Base-by-base conservation (phyloP, 2,113 vertebrate genomes). In the Gadus macrocephalus region DNA sequence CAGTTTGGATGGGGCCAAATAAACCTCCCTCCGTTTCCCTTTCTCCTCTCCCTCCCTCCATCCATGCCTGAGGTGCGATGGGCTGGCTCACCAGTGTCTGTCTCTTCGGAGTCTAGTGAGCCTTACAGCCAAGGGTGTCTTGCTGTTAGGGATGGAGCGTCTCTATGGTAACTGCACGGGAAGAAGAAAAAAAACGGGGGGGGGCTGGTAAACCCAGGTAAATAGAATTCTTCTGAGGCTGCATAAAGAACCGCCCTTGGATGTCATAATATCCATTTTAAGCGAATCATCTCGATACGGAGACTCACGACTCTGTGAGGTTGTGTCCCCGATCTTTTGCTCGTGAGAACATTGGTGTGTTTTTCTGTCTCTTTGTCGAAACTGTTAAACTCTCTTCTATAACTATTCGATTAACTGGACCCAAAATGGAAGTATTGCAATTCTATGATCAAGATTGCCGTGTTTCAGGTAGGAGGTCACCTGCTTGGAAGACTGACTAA, bases 131-230 rank as follows among this genome's bases (percentile, higher is more conserved):
- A 90, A 88, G 88, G 83, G 83, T 77, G 81, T 82, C 83, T 83
- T 66, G 76, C 85, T 90, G 86, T 81, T 88, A 75, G 83, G 86
- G 86, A 88, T 81, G 80, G 76, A 85, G 83, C 82, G 90, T 92
- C 92, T 90, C 92, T 91, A 93, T 93, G 91, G 92, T 91, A 92
- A 92, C 91, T 55, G 85, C 65, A 74, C 79, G 75, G 3, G 6
- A 5, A 58, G 15, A n/a, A 85, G 87, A 87, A 42, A 42, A 42
- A 42, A 15, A 56, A 20, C 20, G 20, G 55, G 3, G 53, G 16
- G 81, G 81, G 84, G 77, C 80, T 67, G 69, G 83, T 83, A 85
- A 87, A 87, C 82, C 82, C 89, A 92, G 91, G 91, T 91, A 91
- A 89, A 88, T 76, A 86, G 75, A 82, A 88, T 87, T 86, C 82